A percentile compares a stretch with the other conserved stretches of the same genome.
These are phyloP conservation scores for Hermaeophaga mercurialis DNA, from an alignment of 2,888 invertebrate genomes.

Conservation along the genomic window DNA sequence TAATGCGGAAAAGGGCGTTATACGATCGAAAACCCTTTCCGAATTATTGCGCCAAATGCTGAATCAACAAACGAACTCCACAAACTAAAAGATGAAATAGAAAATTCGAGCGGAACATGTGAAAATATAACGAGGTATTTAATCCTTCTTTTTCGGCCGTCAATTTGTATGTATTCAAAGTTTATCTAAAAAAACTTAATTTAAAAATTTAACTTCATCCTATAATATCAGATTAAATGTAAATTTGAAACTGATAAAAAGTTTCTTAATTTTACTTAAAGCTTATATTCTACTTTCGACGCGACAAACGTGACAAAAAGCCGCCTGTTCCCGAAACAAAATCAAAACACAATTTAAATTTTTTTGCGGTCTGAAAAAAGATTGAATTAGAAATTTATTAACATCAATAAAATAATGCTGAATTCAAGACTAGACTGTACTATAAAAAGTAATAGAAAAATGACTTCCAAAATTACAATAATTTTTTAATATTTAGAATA, in stretches of 20 bases:
- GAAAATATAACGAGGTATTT: constrained; percentile 3
- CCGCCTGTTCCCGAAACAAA: constrained; percentile 26
- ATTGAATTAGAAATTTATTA: too few species aligned
- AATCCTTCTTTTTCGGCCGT: too few species aligned
- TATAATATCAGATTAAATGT: constrained; percentile 27
- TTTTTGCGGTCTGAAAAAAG: too few species aligned
- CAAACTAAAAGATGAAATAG: constrained; percentile 1
- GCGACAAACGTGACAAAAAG: constrained; percentile 26
- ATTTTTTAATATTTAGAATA: too few species aligned
- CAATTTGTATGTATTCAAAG: too few species aligned
- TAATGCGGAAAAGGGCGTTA: constrained; percentile 3
- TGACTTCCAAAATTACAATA: too few species aligned
- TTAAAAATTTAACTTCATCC: too few species aligned
- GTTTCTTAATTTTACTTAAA: constrained; percentile 35
- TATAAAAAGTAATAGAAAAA: too few species aligned
- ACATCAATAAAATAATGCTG: too few species aligned
- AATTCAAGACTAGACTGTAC: too few species aligned
- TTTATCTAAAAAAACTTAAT: too few species aligned
- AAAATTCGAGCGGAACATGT: not conserved
- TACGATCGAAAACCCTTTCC: constrained; percentile 8
- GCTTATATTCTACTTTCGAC: constrained; percentile 24
- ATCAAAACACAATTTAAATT: constrained; percentile 37
- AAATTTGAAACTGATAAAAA: constrained; percentile 36
- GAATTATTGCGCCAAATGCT: constrained; percentile 15
- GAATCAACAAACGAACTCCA: constrained; percentile 5